Conservation (phyloP, 2,113 vertebrate genomes). For the Rhinichthys klamathensis region DNA sequence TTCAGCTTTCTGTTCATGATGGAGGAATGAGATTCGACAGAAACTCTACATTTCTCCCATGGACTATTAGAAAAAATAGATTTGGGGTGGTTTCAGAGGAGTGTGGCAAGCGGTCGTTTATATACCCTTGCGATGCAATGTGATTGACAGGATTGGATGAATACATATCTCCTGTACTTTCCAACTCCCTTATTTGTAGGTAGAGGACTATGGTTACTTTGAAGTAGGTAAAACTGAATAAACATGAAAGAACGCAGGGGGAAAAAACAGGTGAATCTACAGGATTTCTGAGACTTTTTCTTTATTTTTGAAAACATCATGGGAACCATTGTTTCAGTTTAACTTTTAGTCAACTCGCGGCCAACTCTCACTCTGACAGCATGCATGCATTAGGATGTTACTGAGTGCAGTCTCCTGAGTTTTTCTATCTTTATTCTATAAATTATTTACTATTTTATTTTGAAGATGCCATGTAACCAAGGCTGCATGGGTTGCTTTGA, state of each 20-base stretch:
- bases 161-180: not conserved
- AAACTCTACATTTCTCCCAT: not conserved
- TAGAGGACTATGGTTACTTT: not conserved
- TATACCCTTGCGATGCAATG: not conserved
- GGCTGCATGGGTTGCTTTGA: not conserved
- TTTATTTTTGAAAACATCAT: not conserved
- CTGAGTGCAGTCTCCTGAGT: not conserved
- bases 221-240: not conserved
- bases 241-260: not conserved
- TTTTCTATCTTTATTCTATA: not conserved
- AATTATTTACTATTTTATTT: not conserved
- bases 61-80: no score
- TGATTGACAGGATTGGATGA: not conserved
- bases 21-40: not conserved
- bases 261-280: not conserved
- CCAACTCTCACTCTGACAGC: not conserved
- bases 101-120: no score
- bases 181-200: not conserved
- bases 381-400: not conserved
- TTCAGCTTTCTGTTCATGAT: not conserved
- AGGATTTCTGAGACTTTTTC: not conserved
- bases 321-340: conserved; percentile 8
- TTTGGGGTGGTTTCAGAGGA: no score
- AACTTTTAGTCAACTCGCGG: not conserved
- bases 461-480: not conserved